Evolutionary conservation across 2,797 vertebrate genomes (phyloP), one percentile per base, ranked within the genome.

Genomic region (Channa striata): DNA sequence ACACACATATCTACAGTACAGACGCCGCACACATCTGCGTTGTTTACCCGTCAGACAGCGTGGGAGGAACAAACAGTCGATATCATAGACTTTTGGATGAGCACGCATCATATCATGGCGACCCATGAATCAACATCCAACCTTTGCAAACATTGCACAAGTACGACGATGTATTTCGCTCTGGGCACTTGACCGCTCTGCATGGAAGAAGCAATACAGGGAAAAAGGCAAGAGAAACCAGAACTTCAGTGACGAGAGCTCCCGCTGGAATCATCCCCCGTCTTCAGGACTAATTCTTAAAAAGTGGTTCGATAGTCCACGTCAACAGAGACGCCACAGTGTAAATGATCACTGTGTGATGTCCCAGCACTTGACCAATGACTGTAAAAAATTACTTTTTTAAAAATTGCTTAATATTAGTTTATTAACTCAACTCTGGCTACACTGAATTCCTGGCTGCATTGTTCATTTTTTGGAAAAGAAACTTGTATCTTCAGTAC

Each of bases 61-160:
- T 53, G 50, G 71, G 62, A 74, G 72, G 43, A 77, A 62, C 74
- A 84, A 65, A 46, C 68, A 66, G 68, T 81, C 78, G 0, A 82
- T 87, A 79, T 49, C 52, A 43, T 61, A 68, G 51, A 61, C 59
- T 66, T 78, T 48, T 64, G 65, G 77, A 74, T 70, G 72, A 77
- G 78, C 72, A 51, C 63, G 56, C 66, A 21, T 81, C 69, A 68
- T 67, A 80, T 69, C 3, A 61, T 80, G 65, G 64, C 53, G 43
- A 60, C 63, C 67, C 72, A 54, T 10, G 57, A 74, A 68, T 80
- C 68, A 79, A 68, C 82, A 59, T 65, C 61, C 39, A 74, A 59
- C 77, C 68, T 72, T 82, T 59, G 23, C 10, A 47, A 34, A n/a
- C 57, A 42, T 62, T 9, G 19, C 64, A 30, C 53, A 37, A 61